A percentile compares a stretch with the other conserved stretches of the same genome.
phyloP scores from a whole-genome alignment of 2,888 invertebrate genomes.

The Drosophila anomelani region DNA sequence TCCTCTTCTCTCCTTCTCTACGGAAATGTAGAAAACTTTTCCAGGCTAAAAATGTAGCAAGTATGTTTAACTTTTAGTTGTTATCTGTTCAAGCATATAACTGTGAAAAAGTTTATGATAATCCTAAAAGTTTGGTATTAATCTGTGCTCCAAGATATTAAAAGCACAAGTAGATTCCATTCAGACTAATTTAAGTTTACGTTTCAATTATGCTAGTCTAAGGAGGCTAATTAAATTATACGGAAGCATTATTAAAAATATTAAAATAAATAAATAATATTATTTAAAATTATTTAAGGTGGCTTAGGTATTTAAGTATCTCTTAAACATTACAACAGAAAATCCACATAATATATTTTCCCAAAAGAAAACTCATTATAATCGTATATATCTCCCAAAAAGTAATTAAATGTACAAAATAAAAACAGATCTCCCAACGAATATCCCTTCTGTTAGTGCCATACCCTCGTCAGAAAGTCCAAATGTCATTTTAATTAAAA shows the following conservation, averaged over 20 bases:
- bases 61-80: background rate
- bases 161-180: background rate
- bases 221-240: background rate
- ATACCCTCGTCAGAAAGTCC: background rate
- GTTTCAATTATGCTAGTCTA: background rate
- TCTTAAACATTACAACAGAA: background rate
- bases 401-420: background rate
- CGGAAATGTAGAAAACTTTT: conserved; percentile 7
- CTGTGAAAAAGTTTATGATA: conserved; percentile 1
- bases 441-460: background rate
- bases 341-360: background rate
- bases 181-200: background rate
- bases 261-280: background rate
- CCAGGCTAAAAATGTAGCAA: background rate
- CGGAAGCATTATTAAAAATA: background rate
- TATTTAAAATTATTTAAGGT: background rate
- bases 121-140: background rate
- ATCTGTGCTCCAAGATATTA: too few species aligned
- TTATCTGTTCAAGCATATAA: conserved; percentile 3
- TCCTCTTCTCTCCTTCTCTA: conserved; percentile 2
- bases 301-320: background rate
- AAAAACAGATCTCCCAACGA: background rate
- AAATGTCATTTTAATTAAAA: conserved; percentile 43
- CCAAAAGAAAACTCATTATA: background rate
- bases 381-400: background rate